Evolutionary conservation across 2,113 vertebrate species (phyloP), one percentile per base, ranked within the genome.

Genomic region (Hypanus sabinus): DNA sequence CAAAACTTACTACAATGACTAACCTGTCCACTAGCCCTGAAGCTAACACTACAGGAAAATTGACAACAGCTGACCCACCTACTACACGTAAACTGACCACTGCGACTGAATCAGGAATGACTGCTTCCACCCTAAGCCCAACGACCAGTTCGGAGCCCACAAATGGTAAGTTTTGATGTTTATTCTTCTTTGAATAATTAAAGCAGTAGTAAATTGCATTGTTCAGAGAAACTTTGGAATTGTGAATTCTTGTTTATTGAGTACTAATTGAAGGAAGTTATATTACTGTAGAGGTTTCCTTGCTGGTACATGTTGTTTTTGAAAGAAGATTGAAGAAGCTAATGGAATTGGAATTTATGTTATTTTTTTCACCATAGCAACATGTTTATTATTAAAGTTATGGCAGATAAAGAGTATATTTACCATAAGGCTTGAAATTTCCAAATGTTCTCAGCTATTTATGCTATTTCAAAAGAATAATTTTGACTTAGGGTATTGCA

Each of bases 1-100:
- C 96, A 95, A 95, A 96, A 87, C 71, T 73, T 16, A 65, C 95
- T 0, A 83, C 60, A 5, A n/a, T 55, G 1, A 94, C 94, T 5
- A 92, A 94, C 22, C 7, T 57, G 10, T 94, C 46, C 46, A 55
- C 83, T 30, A 57, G 22, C 0, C 24, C 12, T 14, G 55, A 87
- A 46, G 9, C 4, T 46, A 88, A 88, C 36, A 94, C 94, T 71
- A 57, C 92, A 62, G 83, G 38, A n/a, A 46, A 79, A 94, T 68
- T 79, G 38, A 33, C 18, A 3, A 77, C 60, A 0, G 18, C 22
- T 1, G 77, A 95, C 94, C 94, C 94, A 18, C 11, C 85, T 11
- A 79, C 57, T 83, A 36, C 60, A 36, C 20, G 76, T 95, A 11
- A 70, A 70, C 81, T 94, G 87, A 95, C 90, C 46, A 55, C 80